A percentile compares a stretch with the other conserved stretches of the same genome.
Conservation (phyloP, 2,888 invertebrate genomes). For the Prostheceraeus crozeri region DNA sequence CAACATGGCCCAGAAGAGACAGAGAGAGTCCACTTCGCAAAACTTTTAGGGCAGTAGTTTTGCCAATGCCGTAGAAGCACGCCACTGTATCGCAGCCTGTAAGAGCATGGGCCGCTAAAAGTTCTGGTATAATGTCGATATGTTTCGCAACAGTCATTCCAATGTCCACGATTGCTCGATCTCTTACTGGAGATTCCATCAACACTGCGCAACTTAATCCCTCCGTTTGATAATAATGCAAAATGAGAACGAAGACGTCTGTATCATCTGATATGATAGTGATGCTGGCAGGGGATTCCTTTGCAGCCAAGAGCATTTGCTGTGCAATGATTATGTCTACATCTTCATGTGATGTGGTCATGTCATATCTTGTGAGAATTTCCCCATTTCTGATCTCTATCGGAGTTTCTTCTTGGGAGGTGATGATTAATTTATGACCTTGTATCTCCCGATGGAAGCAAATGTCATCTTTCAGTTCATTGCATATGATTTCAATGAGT, state of each 20-base stretch:
- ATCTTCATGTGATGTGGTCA: slow-evolving; percentile 40
- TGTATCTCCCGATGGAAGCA: slow-evolving; percentile 13
- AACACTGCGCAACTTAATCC: not conserved
- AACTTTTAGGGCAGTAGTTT: slow-evolving; percentile 12
- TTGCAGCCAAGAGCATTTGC: slow-evolving; percentile 30
- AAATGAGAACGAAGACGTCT: slow-evolving; percentile 27
- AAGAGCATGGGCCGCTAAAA: not conserved
- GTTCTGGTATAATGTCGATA: slow-evolving; percentile 1
- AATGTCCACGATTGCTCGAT: slow-evolving; percentile 17
- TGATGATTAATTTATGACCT: slow-evolving; percentile 25
- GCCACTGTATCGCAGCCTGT: slow-evolving; percentile 8
- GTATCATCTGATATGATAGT: slow-evolving; percentile 27
- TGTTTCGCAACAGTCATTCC: slow-evolving; percentile 5
- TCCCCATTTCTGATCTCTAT: slow-evolving; percentile 30
- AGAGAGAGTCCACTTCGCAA: slow-evolving; percentile 13
- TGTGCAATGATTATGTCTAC: slow-evolving; percentile 40
- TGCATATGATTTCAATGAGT: slow-evolving; percentile 41
- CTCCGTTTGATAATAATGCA: slow-evolving; percentile 27
- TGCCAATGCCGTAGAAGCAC: slow-evolving; percentile 11
- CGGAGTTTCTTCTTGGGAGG: slow-evolving; percentile 10
- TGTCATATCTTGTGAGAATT: slow-evolving; percentile 26
- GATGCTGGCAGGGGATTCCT: not conserved
- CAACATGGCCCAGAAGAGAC: not conserved
- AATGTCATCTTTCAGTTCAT: slow-evolving; percentile 21
- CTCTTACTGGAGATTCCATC: slow-evolving; percentile 15